Conservation (phyloP, 2,888 invertebrate genomes). For the Melanostoma mellinum region DNA sequence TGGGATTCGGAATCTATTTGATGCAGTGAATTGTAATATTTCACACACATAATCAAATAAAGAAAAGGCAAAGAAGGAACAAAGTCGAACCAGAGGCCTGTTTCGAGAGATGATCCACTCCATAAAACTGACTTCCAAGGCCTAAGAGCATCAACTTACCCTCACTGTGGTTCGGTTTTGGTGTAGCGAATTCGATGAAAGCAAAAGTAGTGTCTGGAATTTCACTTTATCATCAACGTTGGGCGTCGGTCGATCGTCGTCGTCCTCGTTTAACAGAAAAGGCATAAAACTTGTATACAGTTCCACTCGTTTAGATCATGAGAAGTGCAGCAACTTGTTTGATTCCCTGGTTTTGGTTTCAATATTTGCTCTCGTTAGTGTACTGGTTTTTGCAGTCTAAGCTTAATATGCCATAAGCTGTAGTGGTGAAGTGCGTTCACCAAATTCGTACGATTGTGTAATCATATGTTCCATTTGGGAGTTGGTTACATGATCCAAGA, state of each 20-base stretch:
- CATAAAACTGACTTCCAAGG: conserved; percentile 55
- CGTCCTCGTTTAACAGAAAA: conserved; percentile 12
- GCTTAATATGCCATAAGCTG: conserved; percentile 18
- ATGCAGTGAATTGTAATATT: no score
- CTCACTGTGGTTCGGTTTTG: background rate
- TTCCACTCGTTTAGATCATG: conserved; percentile 44
- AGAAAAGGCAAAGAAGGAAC: no score
- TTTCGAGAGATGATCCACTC: conserved; percentile 7
- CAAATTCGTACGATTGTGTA: conserved; percentile 53
- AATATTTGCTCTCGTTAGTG: conserved; percentile 33
- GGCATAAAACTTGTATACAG: conserved; percentile 13
- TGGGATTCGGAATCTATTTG: no score
- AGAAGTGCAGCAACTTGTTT: conserved; percentile 56
- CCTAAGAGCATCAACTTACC: conserved; percentile 44
- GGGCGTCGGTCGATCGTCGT: conserved; percentile 18
- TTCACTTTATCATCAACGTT: conserved; percentile 41
- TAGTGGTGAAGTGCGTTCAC: conserved; percentile 24
- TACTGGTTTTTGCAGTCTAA: conserved; percentile 13
- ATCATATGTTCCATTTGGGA: conserved; percentile 22
- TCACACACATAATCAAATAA: no score
- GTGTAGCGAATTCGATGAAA: conserved; percentile 43
- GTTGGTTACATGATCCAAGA: conserved; percentile 11
- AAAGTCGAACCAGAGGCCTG: background rate
- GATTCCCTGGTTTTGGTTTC: conserved; percentile 37
- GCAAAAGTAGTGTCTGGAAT: conserved; percentile 64